Evolutionary conservation across 2,113 vertebrate species (phyloP).

Genomic region (Arenaria interpres): DNA sequence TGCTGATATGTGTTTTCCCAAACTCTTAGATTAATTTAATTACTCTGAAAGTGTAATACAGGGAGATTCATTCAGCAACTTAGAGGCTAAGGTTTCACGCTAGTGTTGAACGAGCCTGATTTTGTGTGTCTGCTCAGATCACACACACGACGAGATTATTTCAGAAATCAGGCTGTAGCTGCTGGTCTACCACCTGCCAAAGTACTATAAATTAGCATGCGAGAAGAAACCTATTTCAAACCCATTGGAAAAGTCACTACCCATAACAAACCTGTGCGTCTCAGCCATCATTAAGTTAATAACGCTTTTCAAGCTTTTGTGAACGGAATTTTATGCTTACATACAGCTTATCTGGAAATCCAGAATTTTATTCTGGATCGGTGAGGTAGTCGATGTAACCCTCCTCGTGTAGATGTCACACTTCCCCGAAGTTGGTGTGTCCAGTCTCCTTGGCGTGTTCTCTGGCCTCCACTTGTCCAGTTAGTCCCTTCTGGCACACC

Average conservation of each 20-base stretch:
- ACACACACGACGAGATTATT: background rate
- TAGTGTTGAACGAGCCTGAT: background rate
- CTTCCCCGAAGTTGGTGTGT: constrained; percentile 96
- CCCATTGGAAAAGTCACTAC: constrained; percentile 16
- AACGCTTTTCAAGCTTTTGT: constrained; percentile 66
- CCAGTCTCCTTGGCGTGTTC: constrained; percentile 96
- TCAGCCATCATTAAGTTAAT: constrained; percentile 47
- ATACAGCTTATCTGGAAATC: constrained; percentile 73
- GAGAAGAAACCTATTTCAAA: constrained; percentile 2
- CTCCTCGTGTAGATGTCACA: constrained; percentile 74
- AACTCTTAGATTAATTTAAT: background rate
- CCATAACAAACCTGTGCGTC: constrained; percentile 33
- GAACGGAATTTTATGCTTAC: constrained; percentile 59
- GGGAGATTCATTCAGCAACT: background rate
- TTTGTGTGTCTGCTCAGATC: background rate
- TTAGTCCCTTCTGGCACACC: constrained; percentile 94
- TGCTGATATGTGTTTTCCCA: background rate
- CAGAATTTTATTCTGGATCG: constrained; percentile 49
- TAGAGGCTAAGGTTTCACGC: background rate
- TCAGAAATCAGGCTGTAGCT: background rate
- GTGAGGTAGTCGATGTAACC: constrained; percentile 88
- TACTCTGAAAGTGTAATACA: background rate
- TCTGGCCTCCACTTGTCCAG: constrained; percentile 91
- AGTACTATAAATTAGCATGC: background rate
- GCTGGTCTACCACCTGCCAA: constrained; percentile 8